Percentiles rank a stretch among this genome's conserved stretches.
Evolutionary conservation across 2,888 invertebrate genomes (phyloP).

Genomic region (Aspidapion aeneum): DNA sequence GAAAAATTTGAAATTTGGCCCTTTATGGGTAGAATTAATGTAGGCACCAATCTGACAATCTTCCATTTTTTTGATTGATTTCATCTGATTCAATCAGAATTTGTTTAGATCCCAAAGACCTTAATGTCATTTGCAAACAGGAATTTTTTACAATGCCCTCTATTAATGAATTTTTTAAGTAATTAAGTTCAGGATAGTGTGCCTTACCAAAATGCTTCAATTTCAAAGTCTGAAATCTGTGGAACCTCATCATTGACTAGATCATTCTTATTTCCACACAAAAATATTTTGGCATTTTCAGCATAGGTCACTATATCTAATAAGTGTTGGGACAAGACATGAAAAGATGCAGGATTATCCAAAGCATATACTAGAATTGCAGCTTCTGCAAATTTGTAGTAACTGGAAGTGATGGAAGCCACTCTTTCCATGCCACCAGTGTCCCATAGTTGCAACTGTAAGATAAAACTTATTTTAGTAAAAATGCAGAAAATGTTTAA

Average conservation of each 20-base stretch:
- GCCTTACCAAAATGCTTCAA: slow-evolving; percentile 83
- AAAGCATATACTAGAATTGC: slow-evolving; percentile 89
- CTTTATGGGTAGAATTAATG: too few species aligned
- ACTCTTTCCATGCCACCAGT: slow-evolving; percentile 97
- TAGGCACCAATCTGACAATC: too few species aligned
- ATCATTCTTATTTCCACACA: slow-evolving; percentile 91
- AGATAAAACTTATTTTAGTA: slow-evolving; percentile 16
- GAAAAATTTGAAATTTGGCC: too few species aligned
- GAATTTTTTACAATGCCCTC: too few species aligned
- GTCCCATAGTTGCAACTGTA: slow-evolving; percentile 91
- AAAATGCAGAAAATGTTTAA: neutral
- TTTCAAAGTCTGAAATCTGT: slow-evolving; percentile 82
- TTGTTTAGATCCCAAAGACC: too few species aligned
- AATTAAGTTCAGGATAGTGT: too few species aligned
- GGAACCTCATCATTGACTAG: slow-evolving; percentile 64
- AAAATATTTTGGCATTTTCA: slow-evolving; percentile 92
- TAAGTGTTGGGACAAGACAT: slow-evolving; percentile 86
- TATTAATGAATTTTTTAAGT: too few species aligned
- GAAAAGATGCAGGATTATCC: slow-evolving; percentile 90
- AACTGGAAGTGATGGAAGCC: slow-evolving; percentile 91
- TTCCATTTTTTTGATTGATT: too few species aligned
- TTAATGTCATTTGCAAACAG: too few species aligned
- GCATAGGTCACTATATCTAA: slow-evolving; percentile 92
- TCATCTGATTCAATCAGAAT: too few species aligned
- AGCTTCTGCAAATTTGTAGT: slow-evolving; percentile 94